Evolutionary conservation across 2,797 vertebrate genomes (phyloP).

Genomic region (Nannoperca australis): DNA sequence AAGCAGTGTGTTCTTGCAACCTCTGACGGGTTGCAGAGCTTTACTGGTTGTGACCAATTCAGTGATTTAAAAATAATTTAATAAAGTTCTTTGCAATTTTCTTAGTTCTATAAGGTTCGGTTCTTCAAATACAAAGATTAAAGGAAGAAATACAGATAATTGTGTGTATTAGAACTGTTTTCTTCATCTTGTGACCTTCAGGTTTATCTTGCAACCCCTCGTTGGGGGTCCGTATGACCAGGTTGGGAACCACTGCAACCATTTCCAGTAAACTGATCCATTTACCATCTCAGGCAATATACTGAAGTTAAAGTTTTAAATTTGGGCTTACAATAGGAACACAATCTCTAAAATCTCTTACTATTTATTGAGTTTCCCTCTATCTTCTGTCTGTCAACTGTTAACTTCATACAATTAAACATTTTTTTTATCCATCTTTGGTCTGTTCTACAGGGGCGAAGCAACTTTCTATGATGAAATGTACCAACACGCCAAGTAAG

Average conservation of each 20-base stretch:
- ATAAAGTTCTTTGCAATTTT: too few species aligned
- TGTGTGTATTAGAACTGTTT: background rate
- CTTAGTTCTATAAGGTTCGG: too few species aligned
- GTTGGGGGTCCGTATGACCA: background rate
- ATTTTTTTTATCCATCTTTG: constrained; percentile 46
- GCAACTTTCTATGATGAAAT: constrained; percentile 79
- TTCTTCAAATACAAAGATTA: too few species aligned
- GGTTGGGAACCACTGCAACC: constrained; percentile 1
- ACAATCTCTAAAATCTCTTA: background rate
- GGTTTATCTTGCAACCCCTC: background rate
- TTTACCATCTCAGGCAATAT: background rate
- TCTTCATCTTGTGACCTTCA: background rate
- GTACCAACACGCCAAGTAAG: constrained; percentile 86
- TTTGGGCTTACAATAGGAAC: background rate
- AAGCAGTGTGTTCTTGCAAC: background rate
- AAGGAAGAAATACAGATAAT: background rate
- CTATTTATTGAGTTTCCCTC: background rate
- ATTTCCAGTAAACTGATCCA: background rate
- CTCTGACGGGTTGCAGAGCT: background rate
- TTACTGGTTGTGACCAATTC: background rate
- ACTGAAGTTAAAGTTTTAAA: background rate
- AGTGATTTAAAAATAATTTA: background rate
- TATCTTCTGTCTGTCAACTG: constrained; percentile 16
- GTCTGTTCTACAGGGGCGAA: constrained; percentile 80
- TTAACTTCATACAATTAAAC: constrained; percentile 6